Conservation (phyloP, 1,140 invertebrate species). For the Danaus melanippus region DNA sequence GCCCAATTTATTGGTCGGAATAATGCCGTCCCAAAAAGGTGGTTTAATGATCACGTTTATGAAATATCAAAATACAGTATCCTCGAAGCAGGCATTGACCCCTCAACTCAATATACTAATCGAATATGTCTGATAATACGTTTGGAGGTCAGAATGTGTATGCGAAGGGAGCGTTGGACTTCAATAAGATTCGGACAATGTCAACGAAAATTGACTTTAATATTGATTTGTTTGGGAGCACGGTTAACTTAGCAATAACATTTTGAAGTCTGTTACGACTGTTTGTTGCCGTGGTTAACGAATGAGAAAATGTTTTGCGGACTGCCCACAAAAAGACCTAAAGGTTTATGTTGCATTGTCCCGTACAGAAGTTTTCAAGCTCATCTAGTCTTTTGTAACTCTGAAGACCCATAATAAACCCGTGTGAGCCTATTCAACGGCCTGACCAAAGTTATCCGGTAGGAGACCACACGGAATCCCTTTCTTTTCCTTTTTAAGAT, state of each 20-base stretch:
- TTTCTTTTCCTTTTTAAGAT: conserved; percentile 14
- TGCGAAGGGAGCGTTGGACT: conserved; percentile 1
- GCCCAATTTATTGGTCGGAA: conserved; percentile 35
- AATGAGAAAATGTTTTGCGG: conserved; percentile 44
- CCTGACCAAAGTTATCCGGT: conserved; percentile 21
- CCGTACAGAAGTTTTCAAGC: conserved; percentile 32
- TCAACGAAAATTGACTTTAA: conserved; percentile 19
- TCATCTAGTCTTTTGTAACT: conserved; percentile 40
- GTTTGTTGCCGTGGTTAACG: conserved; percentile 42
- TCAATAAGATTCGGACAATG: conserved; percentile 4
- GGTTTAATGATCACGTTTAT: conserved; percentile 49
- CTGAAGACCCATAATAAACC: conserved; percentile 23
- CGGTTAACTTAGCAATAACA: conserved; percentile 25
- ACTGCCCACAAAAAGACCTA: conserved; percentile 39
- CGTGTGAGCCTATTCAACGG: conserved; percentile 21
- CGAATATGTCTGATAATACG: conserved; percentile 17
- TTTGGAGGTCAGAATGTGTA: conserved; percentile 10
- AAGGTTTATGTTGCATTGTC: conserved; percentile 62
- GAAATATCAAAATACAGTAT: conserved; percentile 46
- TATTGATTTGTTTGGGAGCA: conserved; percentile 15
- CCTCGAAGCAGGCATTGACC: conserved; percentile 37
- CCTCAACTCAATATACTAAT: conserved; percentile 29
- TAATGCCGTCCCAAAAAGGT: conserved; percentile 45
- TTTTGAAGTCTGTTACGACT: conserved; percentile 43
- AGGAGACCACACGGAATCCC: conserved; percentile 14